These are phyloP conservation scores for Anthonomus grandis DNA, from an alignment of 1,140 invertebrate species.

Conservation along the genomic window DNA sequence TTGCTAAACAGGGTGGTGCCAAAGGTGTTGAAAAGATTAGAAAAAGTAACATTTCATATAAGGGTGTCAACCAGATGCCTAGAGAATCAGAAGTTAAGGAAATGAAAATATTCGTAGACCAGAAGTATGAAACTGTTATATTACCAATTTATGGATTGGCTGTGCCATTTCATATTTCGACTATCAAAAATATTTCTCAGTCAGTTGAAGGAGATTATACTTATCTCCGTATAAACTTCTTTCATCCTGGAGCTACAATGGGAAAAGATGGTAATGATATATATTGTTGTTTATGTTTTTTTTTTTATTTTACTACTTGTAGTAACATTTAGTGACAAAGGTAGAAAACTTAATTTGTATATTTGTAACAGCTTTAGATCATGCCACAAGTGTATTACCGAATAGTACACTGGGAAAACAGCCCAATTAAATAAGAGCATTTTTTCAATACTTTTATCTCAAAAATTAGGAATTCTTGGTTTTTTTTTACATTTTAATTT, in stretches of 20 bases:
- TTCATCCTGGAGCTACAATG: slow-evolving; percentile 95
- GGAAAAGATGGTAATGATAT: slow-evolving; percentile 71
- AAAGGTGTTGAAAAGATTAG: slow-evolving; percentile 88
- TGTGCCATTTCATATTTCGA: slow-evolving; percentile 98
- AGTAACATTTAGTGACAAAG: background rate
- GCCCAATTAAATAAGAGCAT: too few relatives aligned
- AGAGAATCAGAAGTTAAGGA: slow-evolving; percentile 84
- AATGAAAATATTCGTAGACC: slow-evolving; percentile 94
- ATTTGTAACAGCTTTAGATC: too few relatives aligned
- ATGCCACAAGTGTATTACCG: too few relatives aligned
- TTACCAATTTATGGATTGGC: slow-evolving; percentile 93
- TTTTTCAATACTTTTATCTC: too few relatives aligned
- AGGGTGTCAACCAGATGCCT: slow-evolving; percentile 88
- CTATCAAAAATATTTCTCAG: slow-evolving; percentile 98
- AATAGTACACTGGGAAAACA: too few relatives aligned
- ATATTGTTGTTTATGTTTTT: background rate
- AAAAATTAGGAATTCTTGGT: too few relatives aligned
- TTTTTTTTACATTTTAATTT: too few relatives aligned
- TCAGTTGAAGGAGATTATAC: slow-evolving; percentile 99
- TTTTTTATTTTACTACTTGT: background rate
- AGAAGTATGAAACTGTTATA: slow-evolving; percentile 97
- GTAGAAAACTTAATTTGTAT: too few relatives aligned
- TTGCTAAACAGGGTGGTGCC: slow-evolving; percentile 81
- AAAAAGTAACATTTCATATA: slow-evolving; percentile 95
- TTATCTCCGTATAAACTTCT: slow-evolving; percentile 98